Base-by-base conservation (phyloP, 1,140 invertebrate genomes). In the Magallana gigas region DNA sequence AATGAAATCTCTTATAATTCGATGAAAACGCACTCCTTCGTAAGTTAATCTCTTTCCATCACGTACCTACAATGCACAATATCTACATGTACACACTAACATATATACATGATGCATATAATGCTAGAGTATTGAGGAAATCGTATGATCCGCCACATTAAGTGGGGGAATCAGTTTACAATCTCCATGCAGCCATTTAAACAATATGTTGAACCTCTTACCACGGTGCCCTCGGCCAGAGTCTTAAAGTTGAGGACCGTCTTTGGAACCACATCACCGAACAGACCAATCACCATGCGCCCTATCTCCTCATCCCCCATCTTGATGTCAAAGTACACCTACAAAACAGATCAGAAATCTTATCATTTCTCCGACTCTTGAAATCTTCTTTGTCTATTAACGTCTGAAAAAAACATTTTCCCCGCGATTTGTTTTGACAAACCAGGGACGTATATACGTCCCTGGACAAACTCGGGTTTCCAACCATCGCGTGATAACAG, bases 211-310 rank as follows among this genome's bases (percentile, higher is more conserved):
- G 36, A 48, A 5, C 16, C 14, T 29, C 68, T 76, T 5, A 76
- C 68, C 68, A 36, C 18, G 1, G 81, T 83, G 14, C 81, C 81
- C 18, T 83, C 83, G 29, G 92, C 86, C 9, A 94, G 86, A 18
- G 91, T 83, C 5, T 88, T 64, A 89, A 94, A 94, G 84, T 94
- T 94, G 12, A 91, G 86, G 5, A 91, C 91, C 7, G 94, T 94
- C 83, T 92, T 93, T 8, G 94, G 94, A 12, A 89, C 93, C 59
- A 91, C 86, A 6, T 94, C 91, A 83, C 93, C 93, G 90, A 94
- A 94, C 9, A 94, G 88, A 71, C 93, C 94, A 89, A 94, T 91
- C 9, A 91, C 93, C 84, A 94, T 93, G 57, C 91, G 89, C 11
- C 94, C 94, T 29, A 68, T 84, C 8, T 68, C 16, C 85, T 93